Evolutionary conservation across 2,113 vertebrate species (phyloP).

Genomic region (Elanoides forficatus): DNA sequence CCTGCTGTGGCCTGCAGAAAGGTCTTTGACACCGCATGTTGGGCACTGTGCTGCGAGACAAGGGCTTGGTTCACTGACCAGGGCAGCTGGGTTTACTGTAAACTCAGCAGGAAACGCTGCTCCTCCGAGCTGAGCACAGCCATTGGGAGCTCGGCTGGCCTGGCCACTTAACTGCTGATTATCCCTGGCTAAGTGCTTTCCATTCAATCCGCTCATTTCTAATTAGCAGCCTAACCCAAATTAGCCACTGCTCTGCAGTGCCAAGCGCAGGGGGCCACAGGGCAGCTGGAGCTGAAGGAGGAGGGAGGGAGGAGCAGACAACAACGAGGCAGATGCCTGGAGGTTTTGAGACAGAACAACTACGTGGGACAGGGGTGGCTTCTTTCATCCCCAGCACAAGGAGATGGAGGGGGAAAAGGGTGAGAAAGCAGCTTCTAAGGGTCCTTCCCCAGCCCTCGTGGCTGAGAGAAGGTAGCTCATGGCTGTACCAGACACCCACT

Average conservation of each 20-base stretch:
- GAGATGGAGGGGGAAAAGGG: background rate
- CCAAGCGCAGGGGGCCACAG: background rate
- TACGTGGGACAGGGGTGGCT: too few species aligned
- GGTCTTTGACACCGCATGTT: background rate
- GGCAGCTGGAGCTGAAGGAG: background rate
- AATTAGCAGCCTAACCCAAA: constrained; percentile 66
- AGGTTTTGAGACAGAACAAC: background rate
- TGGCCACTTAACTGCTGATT: constrained; percentile 58
- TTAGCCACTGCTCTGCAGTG: background rate
- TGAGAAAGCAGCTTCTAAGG: background rate
- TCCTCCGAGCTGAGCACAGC: background rate
- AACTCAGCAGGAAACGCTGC: rapidly evolving
- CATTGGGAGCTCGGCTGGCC: background rate
- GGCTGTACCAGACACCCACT: background rate
- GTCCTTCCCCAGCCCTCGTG: background rate
- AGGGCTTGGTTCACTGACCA: background rate
- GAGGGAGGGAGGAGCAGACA: background rate
- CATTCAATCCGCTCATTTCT: constrained; percentile 25
- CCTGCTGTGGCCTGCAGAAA: background rate
- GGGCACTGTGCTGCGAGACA: background rate
- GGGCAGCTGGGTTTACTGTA: background rate
- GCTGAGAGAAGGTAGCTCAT: background rate
- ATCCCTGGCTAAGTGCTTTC: constrained; percentile 56
- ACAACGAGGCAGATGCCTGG: background rate
- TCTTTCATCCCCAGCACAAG: background rate